These are phyloP conservation scores for Plebejus argus DNA, from an alignment of 2,888 invertebrate genomes.

Conservation along the genomic window DNA sequence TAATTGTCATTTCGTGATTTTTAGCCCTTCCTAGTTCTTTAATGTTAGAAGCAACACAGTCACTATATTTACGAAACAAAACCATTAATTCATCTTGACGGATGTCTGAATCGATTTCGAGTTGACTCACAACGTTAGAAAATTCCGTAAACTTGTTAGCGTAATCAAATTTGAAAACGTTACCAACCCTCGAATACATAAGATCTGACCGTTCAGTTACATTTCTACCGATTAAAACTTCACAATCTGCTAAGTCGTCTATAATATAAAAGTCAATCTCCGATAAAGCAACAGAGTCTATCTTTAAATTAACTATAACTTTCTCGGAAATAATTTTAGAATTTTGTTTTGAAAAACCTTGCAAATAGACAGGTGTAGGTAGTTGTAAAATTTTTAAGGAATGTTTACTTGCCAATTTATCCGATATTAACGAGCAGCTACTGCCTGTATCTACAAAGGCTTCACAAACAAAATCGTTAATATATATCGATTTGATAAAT, in stretches of 20 bases:
- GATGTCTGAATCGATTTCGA: not conserved
- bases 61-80: constrained; percentile 16
- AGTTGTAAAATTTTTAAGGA: not conserved
- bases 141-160: not conserved
- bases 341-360: constrained; percentile 1
- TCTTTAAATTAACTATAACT: not conserved
- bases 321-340: not conserved
- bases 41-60: constrained; percentile 19
- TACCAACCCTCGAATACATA: constrained; percentile 23
- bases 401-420: not conserved
- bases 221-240: constrained; percentile 40
- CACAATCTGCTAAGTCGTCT: constrained; percentile 36
- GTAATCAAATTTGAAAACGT: constrained; percentile 13
- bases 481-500: constrained; percentile 16
- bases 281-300: not conserved
- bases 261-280: not conserved
- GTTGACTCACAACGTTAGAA: not conserved
- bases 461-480: not conserved
- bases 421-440: constrained; percentile 10
- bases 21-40: constrained; percentile 17
- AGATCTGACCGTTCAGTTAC: constrained; percentile 23
- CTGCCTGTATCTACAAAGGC: constrained; percentile 25
- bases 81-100: constrained; percentile 2
- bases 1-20: constrained; percentile 11
- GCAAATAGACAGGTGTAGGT: not conserved